phyloP scores from a whole-genome alignment of 2,888 invertebrate species.

The Drosophila meridiana region DNA sequence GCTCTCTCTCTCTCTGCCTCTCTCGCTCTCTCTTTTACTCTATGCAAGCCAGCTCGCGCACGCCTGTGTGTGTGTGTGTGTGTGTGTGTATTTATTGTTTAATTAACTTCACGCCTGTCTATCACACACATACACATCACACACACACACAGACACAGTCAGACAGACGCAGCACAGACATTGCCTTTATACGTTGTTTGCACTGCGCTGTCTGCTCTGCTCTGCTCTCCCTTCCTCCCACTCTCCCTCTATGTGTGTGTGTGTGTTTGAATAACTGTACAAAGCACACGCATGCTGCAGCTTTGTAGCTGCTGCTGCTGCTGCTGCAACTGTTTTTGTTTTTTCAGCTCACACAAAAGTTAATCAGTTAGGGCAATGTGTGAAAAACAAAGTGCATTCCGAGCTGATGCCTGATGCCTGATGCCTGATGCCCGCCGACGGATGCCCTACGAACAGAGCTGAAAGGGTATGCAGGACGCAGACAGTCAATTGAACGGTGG shows the following conservation, averaged over 20 bases:
- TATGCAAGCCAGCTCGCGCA: not conserved
- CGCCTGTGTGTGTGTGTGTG: slow-evolving; percentile 15
- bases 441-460: not conserved
- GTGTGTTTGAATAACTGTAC: slow-evolving; percentile 43
- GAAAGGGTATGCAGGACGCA: not conserved
- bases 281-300: slow-evolving; percentile 63
- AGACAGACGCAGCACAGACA: slow-evolving; percentile 26
- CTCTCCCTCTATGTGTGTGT: slow-evolving; percentile 13
- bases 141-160: slow-evolving; percentile 26
- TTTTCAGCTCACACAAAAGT: slow-evolving; percentile 77
- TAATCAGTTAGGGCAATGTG: slow-evolving; percentile 81
- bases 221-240: not conserved
- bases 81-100: slow-evolving; percentile 64
- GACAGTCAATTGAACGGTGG: not conserved
- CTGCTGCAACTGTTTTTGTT: slow-evolving; percentile 20
- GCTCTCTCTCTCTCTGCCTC: not conserved
- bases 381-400: slow-evolving; percentile 83
- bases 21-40: not conserved
- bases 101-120: slow-evolving; percentile 80
- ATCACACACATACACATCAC: slow-evolving; percentile 63
- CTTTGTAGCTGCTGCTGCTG: slow-evolving; percentile 16
- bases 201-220: slow-evolving; percentile 45
- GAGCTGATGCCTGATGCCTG: slow-evolving; percentile 27
- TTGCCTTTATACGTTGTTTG: slow-evolving; percentile 50
- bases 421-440: not conserved